phyloP scores from a whole-genome alignment of 1,140 invertebrate genomes.

The Calephelis virginiensis region DNA sequence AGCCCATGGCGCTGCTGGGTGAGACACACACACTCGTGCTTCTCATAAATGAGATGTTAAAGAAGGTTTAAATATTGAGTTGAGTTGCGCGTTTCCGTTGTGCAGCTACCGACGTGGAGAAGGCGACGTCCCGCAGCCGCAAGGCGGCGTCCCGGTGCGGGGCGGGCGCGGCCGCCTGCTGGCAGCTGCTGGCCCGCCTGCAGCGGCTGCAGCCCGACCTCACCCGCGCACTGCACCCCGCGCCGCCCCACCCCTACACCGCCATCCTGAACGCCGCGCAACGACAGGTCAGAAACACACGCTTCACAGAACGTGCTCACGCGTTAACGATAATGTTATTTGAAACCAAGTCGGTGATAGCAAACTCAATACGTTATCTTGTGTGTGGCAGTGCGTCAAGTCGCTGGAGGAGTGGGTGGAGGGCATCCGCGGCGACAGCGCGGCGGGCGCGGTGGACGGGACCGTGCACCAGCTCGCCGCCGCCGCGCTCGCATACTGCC shows the following conservation, averaged over 20 bases:
- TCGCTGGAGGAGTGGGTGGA: slow-evolving; percentile 96
- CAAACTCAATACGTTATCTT: not conserved
- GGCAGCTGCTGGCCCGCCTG: slow-evolving; percentile 52
- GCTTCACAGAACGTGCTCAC: too few relatives aligned
- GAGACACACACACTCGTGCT: not conserved
- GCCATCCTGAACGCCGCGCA: slow-evolving; percentile 41
- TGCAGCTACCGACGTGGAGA: slow-evolving; percentile 37
- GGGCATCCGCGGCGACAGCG: slow-evolving; percentile 90
- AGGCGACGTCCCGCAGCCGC: slow-evolving; percentile 36
- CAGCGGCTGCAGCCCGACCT: slow-evolving; percentile 56
- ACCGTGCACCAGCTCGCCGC: slow-evolving; percentile 97
- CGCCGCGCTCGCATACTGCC: slow-evolving; percentile 93
- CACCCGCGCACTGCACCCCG: slow-evolving; percentile 52
- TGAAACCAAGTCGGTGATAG: not conserved
- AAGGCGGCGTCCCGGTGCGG: slow-evolving; percentile 42
- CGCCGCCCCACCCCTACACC: slow-evolving; percentile 47
- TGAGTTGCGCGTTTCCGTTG: not conserved
- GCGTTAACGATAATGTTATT: too few relatives aligned
- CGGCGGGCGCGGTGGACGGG: slow-evolving; percentile 92
- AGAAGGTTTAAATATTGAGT: too few relatives aligned
- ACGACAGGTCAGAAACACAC: slow-evolving; percentile 38
- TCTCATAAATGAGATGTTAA: too few relatives aligned
- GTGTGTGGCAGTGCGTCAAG: slow-evolving; percentile 84
- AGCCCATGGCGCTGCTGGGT: slow-evolving; percentile 86
- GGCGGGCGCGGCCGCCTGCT: slow-evolving; percentile 43